Base-by-base conservation (phyloP, 2,797 vertebrate genomes). In the Rhinogobio ventralis region DNA sequence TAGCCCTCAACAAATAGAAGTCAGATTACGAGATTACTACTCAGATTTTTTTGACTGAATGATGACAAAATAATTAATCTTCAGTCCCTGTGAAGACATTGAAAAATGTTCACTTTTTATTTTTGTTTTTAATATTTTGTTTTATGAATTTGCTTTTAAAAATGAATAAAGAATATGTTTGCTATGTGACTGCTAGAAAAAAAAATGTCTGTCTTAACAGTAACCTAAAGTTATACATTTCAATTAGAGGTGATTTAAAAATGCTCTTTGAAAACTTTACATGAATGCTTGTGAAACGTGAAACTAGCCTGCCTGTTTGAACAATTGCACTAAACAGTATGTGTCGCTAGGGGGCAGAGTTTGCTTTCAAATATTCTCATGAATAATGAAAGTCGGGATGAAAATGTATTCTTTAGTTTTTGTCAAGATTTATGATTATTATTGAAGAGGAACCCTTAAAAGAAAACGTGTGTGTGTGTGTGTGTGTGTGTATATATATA, bases 121-220 rank as follows among this genome's bases (percentile, higher is more conserved):
- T 73, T 69, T 19, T 45, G 45, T 76, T 88, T 80, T 83, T 13
- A 79, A 53, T 62, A 7, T 33, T 83, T 82, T 87, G 75, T 85
- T 84, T 85, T 25, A 67, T 83, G 80, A 69, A 75, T 84, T 89
- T 87, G 55, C 69, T 82, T 78, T 86, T 87, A 71, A 71, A 85
- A 83, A 75, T 79, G 60, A 84, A 89, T 89, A 89, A 89, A 89
- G 80, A 80, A 55, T 75, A 87, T 84, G 88, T 87, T 84, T 82
- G 88, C 84, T 87, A 84, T 84, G 86, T 36, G 75, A 81, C 87
- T 86, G 69, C 68, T 74, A 60, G 7, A n/a, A 10, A 81, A 28
- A 74, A 42, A 14, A 74, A 55, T 0, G 3, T 14, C 11, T 71
- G 66, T 57, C 25, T 71, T 69, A 20, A 39, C 14, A 51, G n/a